Conservation (phyloP, 2,113 vertebrate genomes). For the Megaceryle torquata region DNA sequence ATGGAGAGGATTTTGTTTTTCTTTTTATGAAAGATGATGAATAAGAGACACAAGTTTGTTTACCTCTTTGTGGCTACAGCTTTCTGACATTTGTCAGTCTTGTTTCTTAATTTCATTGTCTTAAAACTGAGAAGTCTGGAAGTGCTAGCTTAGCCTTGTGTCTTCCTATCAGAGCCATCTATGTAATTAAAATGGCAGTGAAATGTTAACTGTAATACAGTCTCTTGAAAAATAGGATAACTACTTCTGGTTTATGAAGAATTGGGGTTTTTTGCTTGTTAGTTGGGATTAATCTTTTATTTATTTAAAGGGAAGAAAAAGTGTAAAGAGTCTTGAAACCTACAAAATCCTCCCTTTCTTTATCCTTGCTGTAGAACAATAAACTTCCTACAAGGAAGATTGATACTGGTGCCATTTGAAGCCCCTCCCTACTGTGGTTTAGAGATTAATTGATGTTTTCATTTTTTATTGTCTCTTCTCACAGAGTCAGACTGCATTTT, state of each 20-base stretch:
- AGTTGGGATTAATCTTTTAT: background rate
- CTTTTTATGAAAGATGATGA: background rate
- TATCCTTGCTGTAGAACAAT: background rate
- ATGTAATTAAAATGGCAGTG: background rate
- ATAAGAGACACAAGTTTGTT: background rate
- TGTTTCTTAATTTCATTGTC: background rate
- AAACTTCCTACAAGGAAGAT: background rate
- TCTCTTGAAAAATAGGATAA: background rate
- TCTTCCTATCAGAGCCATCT: background rate
- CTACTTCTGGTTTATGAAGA: background rate
- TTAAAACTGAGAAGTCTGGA: background rate
- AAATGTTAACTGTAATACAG: background rate
- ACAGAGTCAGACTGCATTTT: background rate
- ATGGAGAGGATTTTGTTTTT: background rate
- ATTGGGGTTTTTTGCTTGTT: background rate
- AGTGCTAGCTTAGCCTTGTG: background rate
- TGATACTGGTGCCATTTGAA: background rate
- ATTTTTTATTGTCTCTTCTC: background rate
- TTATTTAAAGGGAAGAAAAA: background rate
- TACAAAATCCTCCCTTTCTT: background rate
- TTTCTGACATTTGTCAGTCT: background rate
- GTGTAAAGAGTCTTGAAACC: background rate
- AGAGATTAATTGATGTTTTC: background rate
- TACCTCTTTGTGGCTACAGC: background rate
- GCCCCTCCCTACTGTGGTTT: background rate